phyloP scores from a whole-genome alignment of 2,113 vertebrate genomes.

The Ammodramus savannarum region DNA sequence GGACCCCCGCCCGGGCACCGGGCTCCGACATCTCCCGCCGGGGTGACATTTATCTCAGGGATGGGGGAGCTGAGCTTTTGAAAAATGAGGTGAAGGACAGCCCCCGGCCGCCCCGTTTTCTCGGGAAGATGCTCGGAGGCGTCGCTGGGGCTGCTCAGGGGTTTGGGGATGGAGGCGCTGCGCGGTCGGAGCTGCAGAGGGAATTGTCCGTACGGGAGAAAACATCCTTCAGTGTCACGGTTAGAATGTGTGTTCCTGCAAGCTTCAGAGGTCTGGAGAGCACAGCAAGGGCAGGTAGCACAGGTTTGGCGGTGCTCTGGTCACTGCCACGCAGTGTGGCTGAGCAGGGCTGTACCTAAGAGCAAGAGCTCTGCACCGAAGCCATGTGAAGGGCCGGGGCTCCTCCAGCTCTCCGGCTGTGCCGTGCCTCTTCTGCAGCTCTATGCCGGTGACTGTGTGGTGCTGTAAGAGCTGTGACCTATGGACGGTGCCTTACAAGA shows the following conservation, averaged over 20 bases:
- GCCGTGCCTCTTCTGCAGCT: not conserved
- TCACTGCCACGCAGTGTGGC: accelerated
- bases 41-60: accelerated
- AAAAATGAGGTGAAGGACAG: not conserved
- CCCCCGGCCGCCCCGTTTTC: not conserved
- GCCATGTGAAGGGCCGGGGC: accelerated
- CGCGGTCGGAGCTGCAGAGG: not conserved
- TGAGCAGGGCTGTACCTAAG: not conserved
- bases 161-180: not conserved
- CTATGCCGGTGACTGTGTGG: accelerated
- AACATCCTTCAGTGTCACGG: not conserved
- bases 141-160: not conserved
- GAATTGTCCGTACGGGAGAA: not conserved
- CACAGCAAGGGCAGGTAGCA: accelerated
- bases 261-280: not conserved
- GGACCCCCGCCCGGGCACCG: not conserved
- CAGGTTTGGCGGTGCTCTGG: not conserved
- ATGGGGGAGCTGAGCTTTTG: not conserved
- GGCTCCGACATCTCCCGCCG: not conserved
- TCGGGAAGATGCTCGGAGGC: not conserved
- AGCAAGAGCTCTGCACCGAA: not conserved
- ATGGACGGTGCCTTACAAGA: not conserved
- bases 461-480: not conserved
- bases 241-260: not conserved
- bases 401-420: not conserved